phyloP scores from a whole-genome alignment of 2,797 vertebrate genomes.

The Falco berigora region DNA sequence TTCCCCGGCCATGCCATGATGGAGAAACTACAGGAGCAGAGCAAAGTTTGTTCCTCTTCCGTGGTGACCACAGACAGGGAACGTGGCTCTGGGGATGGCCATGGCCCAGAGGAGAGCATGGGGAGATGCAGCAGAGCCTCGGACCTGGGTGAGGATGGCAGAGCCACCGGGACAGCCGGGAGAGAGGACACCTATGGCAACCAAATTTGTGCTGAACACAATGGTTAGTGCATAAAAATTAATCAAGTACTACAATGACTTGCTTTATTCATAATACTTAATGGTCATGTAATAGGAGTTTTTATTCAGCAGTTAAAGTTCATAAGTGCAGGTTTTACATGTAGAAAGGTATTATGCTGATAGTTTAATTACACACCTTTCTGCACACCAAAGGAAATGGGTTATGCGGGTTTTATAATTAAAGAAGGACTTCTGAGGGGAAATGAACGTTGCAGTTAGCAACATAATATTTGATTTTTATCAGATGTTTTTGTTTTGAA shows the following conservation, averaged over 20 bases:
- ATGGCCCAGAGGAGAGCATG: background rate
- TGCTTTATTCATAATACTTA: constrained; percentile 83
- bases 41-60: background rate
- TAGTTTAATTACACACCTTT: constrained; percentile 85
- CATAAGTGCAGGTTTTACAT: constrained; percentile 80
- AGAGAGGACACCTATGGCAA: constrained; percentile 15
- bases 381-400: constrained; percentile 82
- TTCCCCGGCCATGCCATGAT: accelerated
- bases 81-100: background rate
- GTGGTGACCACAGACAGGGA: accelerated
- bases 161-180: background rate
- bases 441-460: constrained; percentile 70
- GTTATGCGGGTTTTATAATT: constrained; percentile 76
- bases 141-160: background rate
- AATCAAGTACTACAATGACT: constrained; percentile 81
- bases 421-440: constrained; percentile 71
- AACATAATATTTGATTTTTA: constrained; percentile 58
- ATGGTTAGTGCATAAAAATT: constrained; percentile 81
- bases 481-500: constrained; percentile 70
- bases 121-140: background rate
- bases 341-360: constrained; percentile 78
- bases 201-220: constrained; percentile 66
- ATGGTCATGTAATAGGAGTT: constrained; percentile 85
- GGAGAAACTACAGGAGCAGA: no score
- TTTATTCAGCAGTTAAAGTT: constrained; percentile 85